phyloP scores from a whole-genome alignment of 2,113 vertebrate species.

The Pandion haliaetus region DNA sequence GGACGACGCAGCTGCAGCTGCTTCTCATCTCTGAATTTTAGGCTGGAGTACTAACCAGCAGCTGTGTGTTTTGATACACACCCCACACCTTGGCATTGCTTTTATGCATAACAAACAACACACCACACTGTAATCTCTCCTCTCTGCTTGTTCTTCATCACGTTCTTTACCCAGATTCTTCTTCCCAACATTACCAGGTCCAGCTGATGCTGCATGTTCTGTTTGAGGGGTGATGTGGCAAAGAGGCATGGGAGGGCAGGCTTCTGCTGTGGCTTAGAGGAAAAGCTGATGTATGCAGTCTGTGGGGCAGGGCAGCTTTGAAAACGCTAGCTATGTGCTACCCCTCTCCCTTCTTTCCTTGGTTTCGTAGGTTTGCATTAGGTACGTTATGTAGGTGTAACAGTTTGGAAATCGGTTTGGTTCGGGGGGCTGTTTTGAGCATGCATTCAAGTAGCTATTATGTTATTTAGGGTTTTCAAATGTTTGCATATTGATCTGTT shows the following conservation, averaged over 20 bases:
- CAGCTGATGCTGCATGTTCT: neutral
- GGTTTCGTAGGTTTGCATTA: neutral
- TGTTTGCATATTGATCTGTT: constrained; percentile 21
- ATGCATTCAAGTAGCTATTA: neutral
- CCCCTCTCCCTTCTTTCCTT: neutral
- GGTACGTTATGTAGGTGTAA: neutral
- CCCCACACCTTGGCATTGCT: neutral
- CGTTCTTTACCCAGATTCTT: neutral
- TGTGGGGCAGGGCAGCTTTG: neutral
- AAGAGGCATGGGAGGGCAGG: neutral
- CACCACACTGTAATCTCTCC: neutral
- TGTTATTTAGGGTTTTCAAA: constrained; percentile 16
- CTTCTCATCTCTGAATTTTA: neutral
- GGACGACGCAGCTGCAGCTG: neutral
- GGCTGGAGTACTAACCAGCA: neutral
- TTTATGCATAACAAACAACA: neutral
- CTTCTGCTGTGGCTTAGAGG: neutral
- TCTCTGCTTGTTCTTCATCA: neutral
- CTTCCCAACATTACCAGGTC: neutral
- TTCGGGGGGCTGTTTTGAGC: neutral
- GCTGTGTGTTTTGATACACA: neutral
- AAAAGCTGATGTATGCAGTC: neutral
- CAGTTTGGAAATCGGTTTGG: neutral
- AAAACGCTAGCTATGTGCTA: neutral
- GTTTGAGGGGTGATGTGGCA: neutral